Evolutionary conservation across 2,113 vertebrate genomes (phyloP), one percentile per base, ranked within the genome.

Genomic region (Xiphorhynchus elegans): DNA sequence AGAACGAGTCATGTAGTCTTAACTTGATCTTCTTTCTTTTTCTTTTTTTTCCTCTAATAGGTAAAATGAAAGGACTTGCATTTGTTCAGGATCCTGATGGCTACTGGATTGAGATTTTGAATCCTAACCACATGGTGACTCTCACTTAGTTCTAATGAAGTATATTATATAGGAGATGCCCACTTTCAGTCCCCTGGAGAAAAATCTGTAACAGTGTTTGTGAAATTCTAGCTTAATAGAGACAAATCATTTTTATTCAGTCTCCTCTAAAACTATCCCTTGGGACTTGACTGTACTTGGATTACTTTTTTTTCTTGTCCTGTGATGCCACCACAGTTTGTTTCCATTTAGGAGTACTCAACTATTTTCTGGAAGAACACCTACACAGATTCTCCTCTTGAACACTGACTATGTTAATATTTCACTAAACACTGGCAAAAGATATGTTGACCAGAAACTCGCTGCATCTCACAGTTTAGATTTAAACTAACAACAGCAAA

Each of bases 21-120:
- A 79, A 49, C 25, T 53, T 58, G 24, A 17, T 46, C 4, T 62
- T 68, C 3, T 19, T 63, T 68, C 13, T 1, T 15, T 16, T 44
- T n/a, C 31, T 31, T 53, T 21, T 66, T 25, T 13, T 7, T 11
- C 3, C 10, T 33, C 18, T 35, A 91, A 35, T 92, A 99, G 99
- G 99, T 97, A 99, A 99, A 98, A 99, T 99, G 99, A 99, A 99
- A 98, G 99, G 99, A 59, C 95, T 99, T 96, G 99, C 99, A 37
- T 99, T 99, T 97, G 98, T 99, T 97, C 99, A 99, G 97, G 99
- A 99, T 97, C 99, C 99, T n/a, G 99, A 99, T 86, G 99, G 99
- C 94, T 99, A 99, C 96, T 99, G 99, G 99, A 99, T 99, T 94
- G 99, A 99, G 98, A 99, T 99, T 96, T 97, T 99, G 96, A 99